Evolutionary conservation across 2,888 invertebrate species (phyloP), one percentile per base, ranked within the genome.

Genomic region (Linnaemya tessellans): DNA sequence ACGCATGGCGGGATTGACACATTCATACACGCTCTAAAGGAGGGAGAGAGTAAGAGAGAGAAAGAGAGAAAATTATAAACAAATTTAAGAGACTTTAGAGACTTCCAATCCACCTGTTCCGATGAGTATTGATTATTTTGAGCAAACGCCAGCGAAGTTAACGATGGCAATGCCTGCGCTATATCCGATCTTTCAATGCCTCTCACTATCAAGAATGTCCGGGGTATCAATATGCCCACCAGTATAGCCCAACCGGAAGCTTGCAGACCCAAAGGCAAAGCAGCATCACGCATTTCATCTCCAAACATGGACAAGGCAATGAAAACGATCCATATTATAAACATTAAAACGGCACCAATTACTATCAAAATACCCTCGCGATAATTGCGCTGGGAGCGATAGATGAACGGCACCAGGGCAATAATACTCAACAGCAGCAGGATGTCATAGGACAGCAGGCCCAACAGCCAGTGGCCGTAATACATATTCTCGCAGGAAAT

Each of bases 131-230:
- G 93, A 89, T 92, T 92, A 83, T 92, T 92, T 90, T 94, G 89
- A 90, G 93, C 89, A 92, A 91, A 90, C 13, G 93, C 92, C 80
- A 93, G 86, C 9, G 93, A 92, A 5, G 93, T 92, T 1, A 93
- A 88, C n/a, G 94, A 94, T 0, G 94, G 94, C 74, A 94, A 88
- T 0, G 93, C 93, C 87, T 93, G 94, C 1, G 94, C 93, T 86
- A 94, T 93, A 87, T 95, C 94, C 58, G 95, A 94, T 22, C 94
- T 93, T 25, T 95, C 94, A 30, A 94, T 93, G 35, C 95, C 94
- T 2, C 94, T 94, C 5, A 95, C 94, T 93, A 96, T 96, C 80
- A 95, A 93, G 88, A 96, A 96, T 0, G 95, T 95, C 70, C 95
- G 93, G 0, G 96, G 96, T 89, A 96, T 94, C 87, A 96, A 94